A percentile compares a stretch with the other conserved stretches of the same genome.
phyloP scores from a whole-genome alignment of 2,888 invertebrate species.

The Branchipolynoe longqiensis region DNA sequence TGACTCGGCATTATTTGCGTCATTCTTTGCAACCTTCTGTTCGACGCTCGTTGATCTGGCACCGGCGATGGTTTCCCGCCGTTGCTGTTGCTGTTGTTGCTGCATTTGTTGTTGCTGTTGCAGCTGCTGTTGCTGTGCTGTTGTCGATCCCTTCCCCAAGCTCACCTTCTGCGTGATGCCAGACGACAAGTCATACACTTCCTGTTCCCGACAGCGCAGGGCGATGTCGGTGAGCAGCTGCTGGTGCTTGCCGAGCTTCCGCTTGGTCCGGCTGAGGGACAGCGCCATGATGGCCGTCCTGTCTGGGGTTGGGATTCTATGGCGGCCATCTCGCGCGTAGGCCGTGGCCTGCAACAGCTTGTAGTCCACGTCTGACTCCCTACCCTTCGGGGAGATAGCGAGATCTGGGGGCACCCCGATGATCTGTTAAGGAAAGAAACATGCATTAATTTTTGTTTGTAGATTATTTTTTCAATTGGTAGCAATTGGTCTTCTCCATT shows the following conservation, averaged over 20 bases:
- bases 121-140: neutral
- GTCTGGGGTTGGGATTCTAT: conserved; percentile 69
- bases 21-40: neutral
- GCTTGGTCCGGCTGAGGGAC: conserved; percentile 72
- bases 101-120: no score
- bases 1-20: neutral
- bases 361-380: neutral
- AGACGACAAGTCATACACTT: conserved; percentile 72
- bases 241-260: conserved; percentile 75
- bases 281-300: conserved; percentile 75
- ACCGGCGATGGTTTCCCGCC: neutral
- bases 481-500: no score
- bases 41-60: neutral
- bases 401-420: neutral
- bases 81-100: no score
- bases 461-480: no score
- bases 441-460: no score
- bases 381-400: neutral
- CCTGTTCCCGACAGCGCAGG: conserved; percentile 75
- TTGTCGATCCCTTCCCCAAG: neutral
- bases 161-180: conserved; percentile 54
- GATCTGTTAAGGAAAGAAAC: no score
- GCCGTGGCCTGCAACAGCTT: conserved; percentile 53
- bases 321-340: conserved; percentile 51
- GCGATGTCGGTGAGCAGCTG: conserved; percentile 75